Base-by-base conservation (phyloP, 2,113 vertebrate genomes). In the Sinocyclocheilus rhinocerous region DNA sequence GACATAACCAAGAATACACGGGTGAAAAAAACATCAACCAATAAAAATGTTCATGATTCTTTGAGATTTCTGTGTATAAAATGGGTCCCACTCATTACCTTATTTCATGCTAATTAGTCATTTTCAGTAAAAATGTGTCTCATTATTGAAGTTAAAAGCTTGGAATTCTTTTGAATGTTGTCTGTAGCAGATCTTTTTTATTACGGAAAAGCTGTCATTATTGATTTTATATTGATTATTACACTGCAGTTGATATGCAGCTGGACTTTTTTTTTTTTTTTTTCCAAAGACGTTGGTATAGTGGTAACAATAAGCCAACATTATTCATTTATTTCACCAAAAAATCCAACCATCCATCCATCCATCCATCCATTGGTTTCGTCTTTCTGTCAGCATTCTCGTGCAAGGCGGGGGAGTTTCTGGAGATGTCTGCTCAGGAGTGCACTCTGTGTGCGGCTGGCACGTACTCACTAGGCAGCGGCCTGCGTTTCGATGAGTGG, bases 401-500 rank as follows among this genome's bases (percentile, higher is more conserved):
- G 0, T 99, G 98, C 84, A 93, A 94, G 81, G 96, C 97, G 4
- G 98, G 98, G 0, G 96, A 99, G 89, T 99, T 98, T 91, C 94
- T 99, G 89, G 97, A 99, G 93, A 98, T 99, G 96, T 96, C 96
- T 69, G 96, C 96, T 90, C 98, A 99, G 93, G 93, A 95, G 80
- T 99, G 98, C 92, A 98, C 95, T 82, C 95, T 95, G 87, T 99
- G 98, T 91, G 95, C 95, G 0, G 96, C 97, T 29, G 98, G 98
- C 11, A 98, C 96, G 90, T 99, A 97, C 92, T 99, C 98, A 0
- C 92, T 99, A 59, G 98, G 98, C 89, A 99, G 97, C 0, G 98
- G 97, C 26, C 95, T 99, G 91, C 97, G 97, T 87, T 99, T 99
- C 79, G 97, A 99, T 0, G 96, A 99, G 86, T 99, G 97, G 97